These are phyloP conservation scores for Pemphredon lugubris DNA, from an alignment of 2,888 invertebrate genomes.

Conservation along the genomic window DNA sequence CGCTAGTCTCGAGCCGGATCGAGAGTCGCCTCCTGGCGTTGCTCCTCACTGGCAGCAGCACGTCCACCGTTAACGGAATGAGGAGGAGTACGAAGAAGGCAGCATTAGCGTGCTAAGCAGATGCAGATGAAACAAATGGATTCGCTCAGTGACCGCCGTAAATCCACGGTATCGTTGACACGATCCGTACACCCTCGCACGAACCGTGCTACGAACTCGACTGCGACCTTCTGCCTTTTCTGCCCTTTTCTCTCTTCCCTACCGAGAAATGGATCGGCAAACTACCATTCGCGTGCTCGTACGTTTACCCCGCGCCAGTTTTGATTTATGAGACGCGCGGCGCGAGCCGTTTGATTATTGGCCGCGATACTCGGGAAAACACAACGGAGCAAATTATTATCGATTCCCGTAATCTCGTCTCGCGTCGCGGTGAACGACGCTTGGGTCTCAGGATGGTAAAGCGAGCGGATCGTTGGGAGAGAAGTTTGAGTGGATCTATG, in stretches of 20 bases:
- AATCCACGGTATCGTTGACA: conserved; percentile 78
- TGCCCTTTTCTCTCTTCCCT: conserved; percentile 41
- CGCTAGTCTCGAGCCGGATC: conserved; percentile 21
- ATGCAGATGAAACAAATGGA: conserved; percentile 80
- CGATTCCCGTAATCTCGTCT: not conserved
- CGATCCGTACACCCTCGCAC: conserved; percentile 78
- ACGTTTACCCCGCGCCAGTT: conserved; percentile 16
- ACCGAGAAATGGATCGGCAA: conserved; percentile 24
- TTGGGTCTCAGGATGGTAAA: too few relatives aligned
- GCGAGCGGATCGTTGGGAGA: too few relatives aligned
- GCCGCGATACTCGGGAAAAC: conserved; percentile 18
- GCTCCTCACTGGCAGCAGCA: conserved; percentile 1
- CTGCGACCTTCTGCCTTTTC: conserved; percentile 53
- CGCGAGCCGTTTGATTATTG: conserved; percentile 10
- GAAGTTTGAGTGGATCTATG: too few relatives aligned
- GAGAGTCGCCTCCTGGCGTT: conserved; percentile 2
- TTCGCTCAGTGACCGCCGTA: conserved; percentile 78
- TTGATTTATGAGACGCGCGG: conserved; percentile 40
- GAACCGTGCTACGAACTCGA: conserved; percentile 62
- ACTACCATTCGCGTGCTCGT: not conserved
- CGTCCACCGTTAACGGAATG: conserved; percentile 37
- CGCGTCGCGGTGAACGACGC: too few relatives aligned
- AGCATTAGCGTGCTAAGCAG: conserved; percentile 79
- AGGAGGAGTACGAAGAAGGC: conserved; percentile 57
- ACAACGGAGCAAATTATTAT: not conserved